Percentiles rank a stretch among this genome's conserved stretches.
Conservation (phyloP, 1,140 invertebrate genomes). For the Wiebesia pumilae region DNA sequence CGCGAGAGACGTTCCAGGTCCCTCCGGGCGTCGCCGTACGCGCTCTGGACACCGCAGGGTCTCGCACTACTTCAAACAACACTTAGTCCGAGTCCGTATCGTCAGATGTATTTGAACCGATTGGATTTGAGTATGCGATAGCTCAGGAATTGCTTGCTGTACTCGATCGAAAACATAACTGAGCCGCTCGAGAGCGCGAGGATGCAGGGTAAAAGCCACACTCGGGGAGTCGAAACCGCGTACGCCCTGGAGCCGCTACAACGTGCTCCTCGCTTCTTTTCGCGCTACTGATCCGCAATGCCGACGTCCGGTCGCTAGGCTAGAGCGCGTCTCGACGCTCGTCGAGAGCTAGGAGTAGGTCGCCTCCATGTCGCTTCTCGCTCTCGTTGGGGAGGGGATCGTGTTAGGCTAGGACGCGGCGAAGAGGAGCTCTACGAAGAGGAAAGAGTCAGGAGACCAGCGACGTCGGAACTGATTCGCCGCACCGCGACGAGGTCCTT, state of each 20-base stretch:
- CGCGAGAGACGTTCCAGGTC: constrained; percentile 72
- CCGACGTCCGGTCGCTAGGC: not conserved
- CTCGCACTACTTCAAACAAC: constrained; percentile 57
- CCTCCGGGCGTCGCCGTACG: constrained; percentile 51
- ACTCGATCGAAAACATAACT: constrained; percentile 74
- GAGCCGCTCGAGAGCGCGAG: constrained; percentile 54
- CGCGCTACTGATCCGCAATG: no score
- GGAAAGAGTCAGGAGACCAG: constrained; percentile 19
- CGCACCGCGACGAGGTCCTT: constrained; percentile 27
- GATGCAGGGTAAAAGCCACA: constrained; percentile 2
- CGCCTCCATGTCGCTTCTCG: constrained; percentile 51
- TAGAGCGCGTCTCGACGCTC: not conserved
- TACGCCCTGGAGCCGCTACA: not conserved
- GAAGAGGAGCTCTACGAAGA: constrained; percentile 20
- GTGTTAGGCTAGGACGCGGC: not conserved
- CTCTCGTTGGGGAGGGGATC: not conserved
- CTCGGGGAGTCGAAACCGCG: not conserved
- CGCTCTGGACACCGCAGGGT: constrained; percentile 42
- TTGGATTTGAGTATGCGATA: constrained; percentile 75
- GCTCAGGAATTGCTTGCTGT: constrained; percentile 75
- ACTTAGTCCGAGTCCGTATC: constrained; percentile 74
- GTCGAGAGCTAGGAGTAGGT: constrained; percentile 54
- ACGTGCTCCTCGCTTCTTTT: not conserved
- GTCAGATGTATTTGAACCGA: constrained; percentile 75
- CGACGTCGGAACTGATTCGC: constrained; percentile 53